Evolutionary conservation across 1,140 invertebrate genomes (phyloP), one percentile per base, ranked within the genome.

Genomic region (Pseudobourletiella spinata): DNA sequence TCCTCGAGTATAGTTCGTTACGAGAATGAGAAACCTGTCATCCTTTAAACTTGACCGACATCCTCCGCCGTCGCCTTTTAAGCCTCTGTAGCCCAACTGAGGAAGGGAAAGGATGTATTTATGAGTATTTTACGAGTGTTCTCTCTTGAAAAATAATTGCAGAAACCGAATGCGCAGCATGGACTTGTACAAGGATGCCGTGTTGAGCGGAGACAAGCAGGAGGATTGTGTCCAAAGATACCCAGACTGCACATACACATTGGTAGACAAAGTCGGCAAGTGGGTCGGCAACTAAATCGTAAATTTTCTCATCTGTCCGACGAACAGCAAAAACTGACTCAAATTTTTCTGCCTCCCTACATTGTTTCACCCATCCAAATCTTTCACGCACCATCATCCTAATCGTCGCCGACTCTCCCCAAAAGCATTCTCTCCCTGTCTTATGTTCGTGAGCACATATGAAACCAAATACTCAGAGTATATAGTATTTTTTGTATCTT

Each of bases 141-240:
- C n/a, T n/a, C n/a, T n/a, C n/a, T n/a, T n/a, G n/a, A n/a, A n/a
- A n/a, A n/a, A n/a, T n/a, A 3, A 29, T 29, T 25, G 24, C 29
- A 68, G 68, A 57, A 70, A 70, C 30, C 68, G 59, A 65, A 70
- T 70, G 68, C 59, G 68, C 56, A 67, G 65, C 65, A 70, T 70
- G 68, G 68, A 70, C 61, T 63, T 70, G 59, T 70, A 70, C 68
- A 67, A 66, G 59, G 68, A 70, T 54, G 68, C 68, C 29, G 66
- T 70, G 20, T 22, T 50, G 26, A 57, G 46, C 52, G 68, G 65
- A 46, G 68, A 67, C 61, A 67, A 67, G 39, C 59, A 65, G 61
- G 61, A 70, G 22, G 68, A 70, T 44, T 70, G 68, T 44, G 52
- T 57, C 26, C 26, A 51, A 14, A 32, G 18, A 25, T 70, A 63